These are phyloP conservation scores for Prunella himalayana DNA, from an alignment of 2,113 vertebrate species.

Conservation along the genomic window DNA sequence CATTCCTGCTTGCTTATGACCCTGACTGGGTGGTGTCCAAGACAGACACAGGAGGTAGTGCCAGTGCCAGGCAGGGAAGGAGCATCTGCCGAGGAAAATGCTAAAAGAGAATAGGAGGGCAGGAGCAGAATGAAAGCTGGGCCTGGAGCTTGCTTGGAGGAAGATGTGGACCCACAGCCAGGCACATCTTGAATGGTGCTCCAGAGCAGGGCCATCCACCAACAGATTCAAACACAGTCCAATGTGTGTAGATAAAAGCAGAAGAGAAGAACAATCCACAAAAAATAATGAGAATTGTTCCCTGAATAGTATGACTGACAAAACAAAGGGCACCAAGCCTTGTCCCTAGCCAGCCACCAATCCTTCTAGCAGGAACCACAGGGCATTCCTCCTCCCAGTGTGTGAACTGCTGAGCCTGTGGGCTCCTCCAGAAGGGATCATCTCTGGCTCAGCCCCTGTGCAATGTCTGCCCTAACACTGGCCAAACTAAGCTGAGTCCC, in stretches of 20 bases:
- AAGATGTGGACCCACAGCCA: neutral
- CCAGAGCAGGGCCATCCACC: neutral
- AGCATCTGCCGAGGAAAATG: neutral
- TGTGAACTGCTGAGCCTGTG: neutral
- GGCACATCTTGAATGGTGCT: neutral
- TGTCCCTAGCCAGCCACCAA: neutral
- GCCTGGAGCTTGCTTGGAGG: neutral
- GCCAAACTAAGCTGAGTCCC: neutral
- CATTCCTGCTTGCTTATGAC: too few relatives aligned
- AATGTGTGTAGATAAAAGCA: neutral
- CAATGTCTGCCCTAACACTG: neutral
- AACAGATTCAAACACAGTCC: neutral
- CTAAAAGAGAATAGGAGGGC: neutral
- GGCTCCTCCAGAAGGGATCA: neutral
- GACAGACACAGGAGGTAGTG: neutral
- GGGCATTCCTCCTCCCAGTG: neutral
- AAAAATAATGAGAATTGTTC: neutral
- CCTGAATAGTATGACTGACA: neutral
- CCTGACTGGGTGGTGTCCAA: neutral
- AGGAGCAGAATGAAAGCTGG: neutral
- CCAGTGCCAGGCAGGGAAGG: neutral
- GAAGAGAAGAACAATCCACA: neutral
- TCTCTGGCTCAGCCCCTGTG: neutral
- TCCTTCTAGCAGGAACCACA: neutral
- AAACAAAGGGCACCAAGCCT: neutral